A percentile compares a stretch with the other conserved stretches of the same genome.
phyloP scores from a whole-genome alignment of 2,113 vertebrate genomes.

The Thunnus thynnus region DNA sequence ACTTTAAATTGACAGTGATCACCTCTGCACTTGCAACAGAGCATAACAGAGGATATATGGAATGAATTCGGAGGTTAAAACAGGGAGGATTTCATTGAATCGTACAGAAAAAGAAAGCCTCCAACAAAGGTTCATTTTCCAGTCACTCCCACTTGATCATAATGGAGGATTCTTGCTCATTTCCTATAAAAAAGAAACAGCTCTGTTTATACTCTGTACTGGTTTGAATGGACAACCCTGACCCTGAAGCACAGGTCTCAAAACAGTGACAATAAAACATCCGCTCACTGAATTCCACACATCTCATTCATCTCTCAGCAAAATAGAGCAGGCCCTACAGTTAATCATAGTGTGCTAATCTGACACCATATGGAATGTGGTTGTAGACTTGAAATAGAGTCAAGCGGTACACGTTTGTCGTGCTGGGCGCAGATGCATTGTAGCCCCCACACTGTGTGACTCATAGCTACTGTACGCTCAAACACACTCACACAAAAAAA shows the following conservation, averaged over 20 bases:
- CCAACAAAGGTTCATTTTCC: background rate
- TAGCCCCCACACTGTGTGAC: constrained; percentile 80
- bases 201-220: background rate
- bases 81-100: constrained; percentile 5
- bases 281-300: constrained; percentile 1
- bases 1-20: constrained; percentile 38
- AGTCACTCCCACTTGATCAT: background rate
- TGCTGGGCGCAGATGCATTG: constrained; percentile 81
- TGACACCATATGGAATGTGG: constrained; percentile 79
- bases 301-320: constrained; percentile 53
- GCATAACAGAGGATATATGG: constrained; percentile 18
- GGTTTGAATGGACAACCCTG: constrained; percentile 1
- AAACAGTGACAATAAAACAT: background rate
- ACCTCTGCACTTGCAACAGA: constrained; percentile 45
- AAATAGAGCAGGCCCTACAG: constrained; percentile 15
- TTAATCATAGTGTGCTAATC: constrained; percentile 41
- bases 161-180: background rate
- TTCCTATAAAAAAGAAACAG: background rate
- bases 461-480: constrained; percentile 74
- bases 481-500: constrained; percentile 39
- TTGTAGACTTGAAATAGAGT: constrained; percentile 76
- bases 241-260: background rate
- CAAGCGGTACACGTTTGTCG: constrained; percentile 75
- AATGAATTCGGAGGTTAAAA: constrained; percentile 17
- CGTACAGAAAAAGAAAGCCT: background rate